Evolutionary conservation across 2,888 invertebrate genomes (phyloP).

Genomic region (Saturnia pavonia): DNA sequence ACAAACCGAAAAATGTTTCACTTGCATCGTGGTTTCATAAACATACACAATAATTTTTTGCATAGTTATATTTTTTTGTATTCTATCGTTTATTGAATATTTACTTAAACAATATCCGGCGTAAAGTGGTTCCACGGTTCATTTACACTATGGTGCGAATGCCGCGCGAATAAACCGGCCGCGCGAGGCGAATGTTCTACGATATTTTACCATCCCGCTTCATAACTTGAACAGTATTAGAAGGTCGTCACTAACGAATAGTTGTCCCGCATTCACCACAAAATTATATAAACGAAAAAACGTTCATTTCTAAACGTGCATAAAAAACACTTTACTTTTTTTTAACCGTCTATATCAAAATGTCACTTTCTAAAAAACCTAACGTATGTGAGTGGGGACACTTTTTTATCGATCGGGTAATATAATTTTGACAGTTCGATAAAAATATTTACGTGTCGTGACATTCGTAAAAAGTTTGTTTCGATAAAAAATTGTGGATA

Average conservation of each 20-base stretch:
- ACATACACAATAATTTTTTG: too few relatives aligned
- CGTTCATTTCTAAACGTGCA: constrained; percentile 26
- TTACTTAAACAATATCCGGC: too few relatives aligned
- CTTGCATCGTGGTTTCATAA: too few relatives aligned
- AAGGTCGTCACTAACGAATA: constrained; percentile 67
- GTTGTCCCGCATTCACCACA: constrained; percentile 49
- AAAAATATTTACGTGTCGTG: constrained; percentile 67
- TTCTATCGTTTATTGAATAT: too few relatives aligned
- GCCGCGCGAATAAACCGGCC: constrained; percentile 58
- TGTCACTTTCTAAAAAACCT: constrained; percentile 25
- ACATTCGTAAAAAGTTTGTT: constrained; percentile 39
- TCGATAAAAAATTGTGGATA: neutral
- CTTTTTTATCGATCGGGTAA: constrained; percentile 44
- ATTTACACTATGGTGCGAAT: constrained; percentile 14
- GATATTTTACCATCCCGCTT: constrained; percentile 55
- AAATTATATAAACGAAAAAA: constrained; percentile 26
- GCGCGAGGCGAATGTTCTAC: constrained; percentile 53
- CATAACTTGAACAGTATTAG: constrained; percentile 68
- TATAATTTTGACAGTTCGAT: constrained; percentile 70
- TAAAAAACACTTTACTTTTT: constrained; percentile 26
- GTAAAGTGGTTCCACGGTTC: neutral
- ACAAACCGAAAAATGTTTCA: too few relatives aligned
- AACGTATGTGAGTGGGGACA: constrained; percentile 22
- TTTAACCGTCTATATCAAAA: constrained; percentile 41
- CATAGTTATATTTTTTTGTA: too few relatives aligned